Conservation (phyloP, 2,888 invertebrate genomes). For the Oscheius sp. region DNA sequence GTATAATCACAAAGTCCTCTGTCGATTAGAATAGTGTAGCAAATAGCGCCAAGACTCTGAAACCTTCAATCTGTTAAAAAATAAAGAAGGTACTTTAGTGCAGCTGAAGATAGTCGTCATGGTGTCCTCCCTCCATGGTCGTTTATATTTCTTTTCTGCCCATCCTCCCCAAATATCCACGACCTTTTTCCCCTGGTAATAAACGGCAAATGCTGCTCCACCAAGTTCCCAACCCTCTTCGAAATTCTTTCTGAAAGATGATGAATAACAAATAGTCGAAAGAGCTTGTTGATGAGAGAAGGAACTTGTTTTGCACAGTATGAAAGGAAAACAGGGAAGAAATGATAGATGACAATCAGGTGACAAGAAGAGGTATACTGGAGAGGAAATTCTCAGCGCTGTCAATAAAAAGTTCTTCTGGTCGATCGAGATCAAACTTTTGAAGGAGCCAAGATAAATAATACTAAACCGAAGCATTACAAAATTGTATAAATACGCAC, state of each 20-base stretch:
- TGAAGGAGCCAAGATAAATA: no score
- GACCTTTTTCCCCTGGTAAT: constrained; percentile 53
- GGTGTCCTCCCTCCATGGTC: constrained; percentile 70
- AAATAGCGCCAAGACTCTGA: constrained; percentile 51
- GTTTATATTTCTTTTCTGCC: constrained; percentile 48
- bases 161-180: constrained; percentile 61
- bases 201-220: constrained; percentile 53
- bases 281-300: no score
- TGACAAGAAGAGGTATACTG: background rate
- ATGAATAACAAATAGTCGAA: background rate
- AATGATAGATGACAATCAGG: background rate
- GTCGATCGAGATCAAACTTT: no score
- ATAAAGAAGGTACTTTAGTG: constrained; percentile 66
- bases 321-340: no score
- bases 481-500: no score
- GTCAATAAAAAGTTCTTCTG: background rate
- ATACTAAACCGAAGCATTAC: no score
- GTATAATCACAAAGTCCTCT: constrained; percentile 70
- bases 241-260: constrained; percentile 53
- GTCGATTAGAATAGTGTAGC: constrained; percentile 68
- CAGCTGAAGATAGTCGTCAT: constrained; percentile 70
- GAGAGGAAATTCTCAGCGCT: no score
- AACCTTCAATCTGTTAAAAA: constrained; percentile 32
- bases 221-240: constrained; percentile 58
- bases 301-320: no score